phyloP scores from a whole-genome alignment of 2,888 invertebrate species.

The Spialia ferax region DNA sequence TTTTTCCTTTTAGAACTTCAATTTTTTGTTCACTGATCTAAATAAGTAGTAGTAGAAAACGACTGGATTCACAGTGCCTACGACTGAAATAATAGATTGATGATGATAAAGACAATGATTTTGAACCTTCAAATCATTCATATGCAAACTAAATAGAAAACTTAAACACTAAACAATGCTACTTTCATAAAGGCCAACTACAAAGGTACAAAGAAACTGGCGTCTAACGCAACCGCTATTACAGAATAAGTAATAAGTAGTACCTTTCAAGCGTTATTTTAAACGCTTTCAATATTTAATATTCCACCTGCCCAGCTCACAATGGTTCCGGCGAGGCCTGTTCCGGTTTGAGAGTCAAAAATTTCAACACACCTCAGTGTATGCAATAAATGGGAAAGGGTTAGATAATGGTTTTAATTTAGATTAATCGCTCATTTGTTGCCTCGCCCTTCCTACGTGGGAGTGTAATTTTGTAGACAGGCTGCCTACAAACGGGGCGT shows the following conservation, averaged over 20 bases:
- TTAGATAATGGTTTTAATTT: conserved; percentile 74
- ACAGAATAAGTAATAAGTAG: conserved; percentile 21
- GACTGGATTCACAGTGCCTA: too few relatives aligned
- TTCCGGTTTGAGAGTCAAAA: conserved; percentile 36
- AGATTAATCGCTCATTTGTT: conserved; percentile 71
- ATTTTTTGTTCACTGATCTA: too few relatives aligned
- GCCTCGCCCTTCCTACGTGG: conserved; percentile 57
- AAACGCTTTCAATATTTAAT: conserved; percentile 28
- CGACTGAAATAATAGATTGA: too few relatives aligned
- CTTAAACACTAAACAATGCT: background rate
- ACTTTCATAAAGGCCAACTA: background rate
- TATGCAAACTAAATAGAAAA: too few relatives aligned
- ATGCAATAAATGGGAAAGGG: conserved; percentile 65
- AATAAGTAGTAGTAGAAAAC: too few relatives aligned
- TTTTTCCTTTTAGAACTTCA: too few relatives aligned
- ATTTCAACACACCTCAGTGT: conserved; percentile 40
- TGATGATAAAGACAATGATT: too few relatives aligned
- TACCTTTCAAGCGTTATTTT: conserved; percentile 10
- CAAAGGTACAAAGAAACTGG: background rate
- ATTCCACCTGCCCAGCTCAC: conserved; percentile 34
- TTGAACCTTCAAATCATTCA: too few relatives aligned
- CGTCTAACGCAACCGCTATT: conserved; percentile 1
- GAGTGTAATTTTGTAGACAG: conserved; percentile 56
- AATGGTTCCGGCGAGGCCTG: conserved; percentile 27
- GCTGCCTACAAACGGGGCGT: background rate